Evolutionary conservation across 1,140 invertebrate species (phyloP).

Genomic region (Brachionus calyciflorus): DNA sequence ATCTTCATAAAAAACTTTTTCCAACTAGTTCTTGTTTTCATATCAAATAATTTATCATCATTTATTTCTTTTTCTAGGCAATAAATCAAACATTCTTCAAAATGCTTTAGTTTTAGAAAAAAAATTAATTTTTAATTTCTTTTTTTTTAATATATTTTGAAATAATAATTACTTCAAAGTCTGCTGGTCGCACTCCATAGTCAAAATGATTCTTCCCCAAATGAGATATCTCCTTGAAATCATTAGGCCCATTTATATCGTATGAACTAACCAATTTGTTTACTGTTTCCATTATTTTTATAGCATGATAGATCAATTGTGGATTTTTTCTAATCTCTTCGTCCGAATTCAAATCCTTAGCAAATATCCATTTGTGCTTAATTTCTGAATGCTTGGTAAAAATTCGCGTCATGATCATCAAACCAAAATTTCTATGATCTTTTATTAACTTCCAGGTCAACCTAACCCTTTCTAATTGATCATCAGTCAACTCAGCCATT

Average conservation of each 20-base stretch:
- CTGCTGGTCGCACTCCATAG: neutral
- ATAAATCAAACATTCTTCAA: slow-evolving; percentile 10
- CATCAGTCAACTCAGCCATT: neutral
- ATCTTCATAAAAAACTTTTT: slow-evolving; percentile 30
- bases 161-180: neutral
- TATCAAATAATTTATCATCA: slow-evolving; percentile 3
- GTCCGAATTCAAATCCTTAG: slow-evolving; percentile 7
- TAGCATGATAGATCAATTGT: slow-evolving; percentile 13
- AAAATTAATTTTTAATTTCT: neutral
- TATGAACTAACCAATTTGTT: neutral
- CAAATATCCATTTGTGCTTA: slow-evolving; percentile 37
- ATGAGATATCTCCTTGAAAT: neutral
- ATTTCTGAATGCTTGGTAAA: neutral
- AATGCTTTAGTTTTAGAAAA: slow-evolving; percentile 4
- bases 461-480: slow-evolving; percentile 1
- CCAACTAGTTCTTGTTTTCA: slow-evolving; percentile 6
- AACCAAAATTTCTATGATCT: neutral
- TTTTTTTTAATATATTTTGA: too few species aligned
- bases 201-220: slow-evolving; percentile 23
- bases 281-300: slow-evolving; percentile 16
- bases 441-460: slow-evolving; percentile 1
- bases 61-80: slow-evolving; percentile 22
- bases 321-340: slow-evolving; percentile 24
- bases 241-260: neutral
- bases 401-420: slow-evolving; percentile 6